phyloP scores from a whole-genome alignment of 53 echinoderm and acorn worm species.

The Paelopatides confundens region DNA sequence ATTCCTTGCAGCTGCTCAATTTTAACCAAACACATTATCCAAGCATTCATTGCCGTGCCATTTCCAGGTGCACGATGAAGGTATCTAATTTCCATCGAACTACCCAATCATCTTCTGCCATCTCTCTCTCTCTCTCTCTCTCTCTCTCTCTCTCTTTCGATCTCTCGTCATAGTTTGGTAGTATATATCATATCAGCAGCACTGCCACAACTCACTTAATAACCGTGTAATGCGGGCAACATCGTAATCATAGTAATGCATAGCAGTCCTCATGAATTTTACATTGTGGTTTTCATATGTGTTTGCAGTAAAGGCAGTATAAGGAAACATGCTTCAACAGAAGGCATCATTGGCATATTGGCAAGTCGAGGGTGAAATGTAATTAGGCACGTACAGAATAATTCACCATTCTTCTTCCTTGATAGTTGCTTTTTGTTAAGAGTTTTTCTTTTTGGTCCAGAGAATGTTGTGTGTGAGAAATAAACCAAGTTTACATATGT shows the following conservation, averaged over 20 bases:
- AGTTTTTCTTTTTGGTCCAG: not conserved
- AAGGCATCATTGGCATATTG: constrained; percentile 28
- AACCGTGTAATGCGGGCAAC: not conserved
- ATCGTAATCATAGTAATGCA: constrained; percentile 5
- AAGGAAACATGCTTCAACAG: not conserved
- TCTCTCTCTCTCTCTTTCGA: not conserved
- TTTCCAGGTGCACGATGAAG: constrained; percentile 14
- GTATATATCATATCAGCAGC: too few species aligned
- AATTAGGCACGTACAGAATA: constrained; percentile 35
- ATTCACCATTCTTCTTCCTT: not conserved
- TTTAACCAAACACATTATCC: constrained; percentile 5
- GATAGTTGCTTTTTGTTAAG: not conserved
- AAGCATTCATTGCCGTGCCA: not conserved
- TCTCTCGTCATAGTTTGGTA: not conserved
- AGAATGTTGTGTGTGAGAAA: too few species aligned
- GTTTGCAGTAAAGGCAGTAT: not conserved
- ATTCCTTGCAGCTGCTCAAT: constrained; percentile 4
- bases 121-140: not conserved
- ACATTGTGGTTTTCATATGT: constrained; percentile 11
- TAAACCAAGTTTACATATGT: too few species aligned
- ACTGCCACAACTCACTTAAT: not conserved
- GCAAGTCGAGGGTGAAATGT: constrained; percentile 38
- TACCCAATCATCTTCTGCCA: not conserved
- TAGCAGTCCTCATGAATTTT: constrained; percentile 27
- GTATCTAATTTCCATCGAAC: not conserved